These are phyloP conservation scores for Beris morrisii DNA, from an alignment of 2,888 invertebrate genomes.

Conservation along the genomic window DNA sequence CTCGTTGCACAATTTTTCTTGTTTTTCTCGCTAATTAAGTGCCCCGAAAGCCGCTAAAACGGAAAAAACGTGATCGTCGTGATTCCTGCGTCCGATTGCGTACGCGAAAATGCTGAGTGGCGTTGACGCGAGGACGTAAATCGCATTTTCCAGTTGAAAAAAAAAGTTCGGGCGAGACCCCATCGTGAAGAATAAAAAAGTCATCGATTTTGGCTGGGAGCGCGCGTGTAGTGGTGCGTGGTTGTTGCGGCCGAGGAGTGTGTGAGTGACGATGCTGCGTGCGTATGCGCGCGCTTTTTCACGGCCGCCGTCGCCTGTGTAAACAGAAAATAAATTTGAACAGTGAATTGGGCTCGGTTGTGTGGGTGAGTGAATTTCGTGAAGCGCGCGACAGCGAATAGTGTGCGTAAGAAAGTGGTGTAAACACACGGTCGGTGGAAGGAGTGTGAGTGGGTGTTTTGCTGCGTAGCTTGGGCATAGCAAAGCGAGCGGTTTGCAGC, in stretches of 20 bases:
- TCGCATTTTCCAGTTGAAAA: constrained; percentile 42
- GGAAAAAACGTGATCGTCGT: constrained; percentile 47
- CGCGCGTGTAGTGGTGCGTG: constrained; percentile 8
- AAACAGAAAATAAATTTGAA: constrained; percentile 16
- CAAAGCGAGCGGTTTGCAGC: constrained; percentile 1
- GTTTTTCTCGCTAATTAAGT: constrained; percentile 47
- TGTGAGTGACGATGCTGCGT: constrained; percentile 43
- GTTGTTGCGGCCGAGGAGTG: constrained; percentile 36
- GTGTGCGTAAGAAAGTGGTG: too few species aligned
- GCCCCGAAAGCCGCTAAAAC: constrained; percentile 48
- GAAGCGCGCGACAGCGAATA: too few species aligned
- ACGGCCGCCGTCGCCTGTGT: constrained; percentile 24
- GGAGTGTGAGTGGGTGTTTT: constrained; percentile 10
- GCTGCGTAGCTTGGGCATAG: constrained; percentile 9
- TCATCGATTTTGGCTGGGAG: constrained; percentile 36
- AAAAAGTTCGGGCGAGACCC: constrained; percentile 12
- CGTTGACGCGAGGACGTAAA: constrained; percentile 47
- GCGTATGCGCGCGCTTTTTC: constrained; percentile 40
- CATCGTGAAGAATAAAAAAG: constrained; percentile 32
- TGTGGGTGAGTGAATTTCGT: constrained; percentile 3
- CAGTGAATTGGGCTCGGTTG: background rate
- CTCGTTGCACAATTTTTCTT: constrained; percentile 49
- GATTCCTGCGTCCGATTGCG: constrained; percentile 45
- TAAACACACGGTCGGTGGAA: too few species aligned
- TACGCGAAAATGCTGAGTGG: constrained; percentile 43